Percentiles rank a stretch among this genome's conserved stretches.
These are phyloP conservation scores for Caenorhabditis brenneri DNA, from an alignment of 1,140 invertebrate genomes.

Conservation along the genomic window DNA sequence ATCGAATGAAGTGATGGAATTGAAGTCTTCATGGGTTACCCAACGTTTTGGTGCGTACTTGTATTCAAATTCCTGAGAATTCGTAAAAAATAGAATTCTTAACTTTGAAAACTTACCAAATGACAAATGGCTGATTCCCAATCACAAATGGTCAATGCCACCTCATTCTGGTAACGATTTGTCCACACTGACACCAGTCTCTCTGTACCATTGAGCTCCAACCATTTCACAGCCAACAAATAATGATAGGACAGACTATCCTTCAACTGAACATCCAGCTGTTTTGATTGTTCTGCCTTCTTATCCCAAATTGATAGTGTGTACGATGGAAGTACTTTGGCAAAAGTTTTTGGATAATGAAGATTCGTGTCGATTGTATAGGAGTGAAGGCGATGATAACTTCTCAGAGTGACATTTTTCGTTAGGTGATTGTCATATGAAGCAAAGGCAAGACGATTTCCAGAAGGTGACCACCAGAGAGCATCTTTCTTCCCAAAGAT, in stretches of 20 bases:
- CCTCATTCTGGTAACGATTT: constrained; percentile 63
- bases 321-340: constrained; percentile 45
- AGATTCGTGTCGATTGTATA: constrained; percentile 46
- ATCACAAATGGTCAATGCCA: constrained; percentile 54
- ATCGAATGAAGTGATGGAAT: neutral
- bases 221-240: constrained; percentile 60
- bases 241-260: constrained; percentile 48
- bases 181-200: constrained; percentile 65
- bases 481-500: constrained; percentile 61
- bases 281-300: constrained; percentile 22
- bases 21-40: constrained; percentile 55
- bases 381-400: constrained; percentile 9
- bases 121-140: constrained; percentile 51
- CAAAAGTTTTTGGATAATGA: constrained; percentile 64
- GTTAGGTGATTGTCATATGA: constrained; percentile 61
- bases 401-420: constrained; percentile 56
- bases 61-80: constrained; percentile 46
- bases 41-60: constrained; percentile 43
- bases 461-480: constrained; percentile 67
- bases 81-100: neutral
- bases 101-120: constrained; percentile 46
- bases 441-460: constrained; percentile 63
- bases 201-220: constrained; percentile 57
- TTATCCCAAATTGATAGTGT: constrained; percentile 55
- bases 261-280: constrained; percentile 55